Evolutionary conservation across 2,888 invertebrate species (phyloP).

Genomic region (Nomada lathburiana): DNA sequence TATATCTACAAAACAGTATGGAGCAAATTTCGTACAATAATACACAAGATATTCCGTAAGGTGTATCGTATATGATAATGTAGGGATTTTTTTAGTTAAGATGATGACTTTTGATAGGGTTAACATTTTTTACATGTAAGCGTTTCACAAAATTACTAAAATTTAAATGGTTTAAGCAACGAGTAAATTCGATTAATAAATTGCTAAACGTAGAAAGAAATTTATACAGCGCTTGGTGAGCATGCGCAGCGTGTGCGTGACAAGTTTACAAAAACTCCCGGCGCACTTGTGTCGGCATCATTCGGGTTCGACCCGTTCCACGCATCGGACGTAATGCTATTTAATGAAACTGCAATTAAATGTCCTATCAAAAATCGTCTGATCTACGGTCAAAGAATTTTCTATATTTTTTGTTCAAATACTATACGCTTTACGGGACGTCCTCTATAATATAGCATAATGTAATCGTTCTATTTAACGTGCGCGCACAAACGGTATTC

Average conservation of each 20-base stretch:
- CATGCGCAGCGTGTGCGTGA: too few species aligned
- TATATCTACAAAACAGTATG: conserved; percentile 40
- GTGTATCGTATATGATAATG: conserved; percentile 41
- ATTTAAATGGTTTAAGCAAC: too few species aligned
- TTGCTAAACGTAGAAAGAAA: too few species aligned
- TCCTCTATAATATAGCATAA: conserved; percentile 29
- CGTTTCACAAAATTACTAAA: background rate
- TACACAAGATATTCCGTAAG: conserved; percentile 45
- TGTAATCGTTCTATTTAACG: conserved; percentile 45
- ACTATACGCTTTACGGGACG: conserved; percentile 36
- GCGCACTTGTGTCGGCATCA: background rate
- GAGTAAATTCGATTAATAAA: too few species aligned
- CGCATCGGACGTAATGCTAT: too few species aligned
- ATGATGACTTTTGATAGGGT: conserved; percentile 14
- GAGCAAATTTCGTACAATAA: conserved; percentile 51
- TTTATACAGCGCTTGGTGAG: too few species aligned
- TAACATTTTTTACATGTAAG: background rate
- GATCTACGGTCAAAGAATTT: background rate
- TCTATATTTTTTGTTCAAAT: conserved; percentile 4
- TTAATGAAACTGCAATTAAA: background rate
- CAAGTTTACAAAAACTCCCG: too few species aligned
- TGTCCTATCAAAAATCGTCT: background rate
- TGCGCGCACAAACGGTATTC: conserved; percentile 56
- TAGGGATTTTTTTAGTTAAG: conserved; percentile 15
- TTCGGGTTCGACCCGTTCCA: background rate